Evolutionary conservation across 1,140 invertebrate species (phyloP).

Genomic region (Helicoverpa armigera): DNA sequence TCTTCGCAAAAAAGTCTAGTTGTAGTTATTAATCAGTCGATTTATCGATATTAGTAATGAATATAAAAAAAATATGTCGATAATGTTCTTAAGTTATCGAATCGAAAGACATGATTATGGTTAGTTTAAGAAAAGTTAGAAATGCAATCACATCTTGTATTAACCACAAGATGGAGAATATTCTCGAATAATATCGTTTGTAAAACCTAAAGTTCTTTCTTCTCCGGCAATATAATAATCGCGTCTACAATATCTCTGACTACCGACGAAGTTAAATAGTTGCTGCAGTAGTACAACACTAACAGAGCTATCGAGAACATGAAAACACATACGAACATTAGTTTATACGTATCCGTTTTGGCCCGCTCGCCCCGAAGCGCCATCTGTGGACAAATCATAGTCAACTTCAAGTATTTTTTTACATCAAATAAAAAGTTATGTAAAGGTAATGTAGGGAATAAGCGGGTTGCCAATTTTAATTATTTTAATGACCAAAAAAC

Average conservation of each 20-base stretch:
- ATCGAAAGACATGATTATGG: too few relatives aligned
- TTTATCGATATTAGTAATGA: too few relatives aligned
- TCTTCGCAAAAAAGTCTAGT: too few relatives aligned
- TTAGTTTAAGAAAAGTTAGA: too few relatives aligned
- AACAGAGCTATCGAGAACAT: conserved; percentile 6
- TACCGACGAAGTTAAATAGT: neutral
- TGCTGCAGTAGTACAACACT: neutral
- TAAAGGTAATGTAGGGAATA: neutral
- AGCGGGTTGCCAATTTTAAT: too few relatives aligned
- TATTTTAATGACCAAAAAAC: too few relatives aligned
- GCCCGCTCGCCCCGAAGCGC: conserved; percentile 20
- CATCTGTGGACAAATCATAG: conserved; percentile 51
- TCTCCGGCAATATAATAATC: neutral
- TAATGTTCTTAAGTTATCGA: too few relatives aligned
- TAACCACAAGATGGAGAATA: neutral
- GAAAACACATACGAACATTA: conserved; percentile 39
- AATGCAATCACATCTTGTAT: neutral
- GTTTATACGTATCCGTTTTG: conserved; percentile 39
- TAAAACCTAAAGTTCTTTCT: neutral
- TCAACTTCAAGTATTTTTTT: neutral
- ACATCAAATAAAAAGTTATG: neutral
- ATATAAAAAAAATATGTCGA: too few relatives aligned
- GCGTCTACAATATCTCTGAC: neutral
- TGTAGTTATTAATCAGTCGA: too few relatives aligned
- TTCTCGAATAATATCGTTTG: neutral